Percentiles rank a stretch among this genome's conserved stretches.
These are phyloP conservation scores for Colius striatus DNA, from an alignment of 2,113 vertebrate species.

Conservation along the genomic window DNA sequence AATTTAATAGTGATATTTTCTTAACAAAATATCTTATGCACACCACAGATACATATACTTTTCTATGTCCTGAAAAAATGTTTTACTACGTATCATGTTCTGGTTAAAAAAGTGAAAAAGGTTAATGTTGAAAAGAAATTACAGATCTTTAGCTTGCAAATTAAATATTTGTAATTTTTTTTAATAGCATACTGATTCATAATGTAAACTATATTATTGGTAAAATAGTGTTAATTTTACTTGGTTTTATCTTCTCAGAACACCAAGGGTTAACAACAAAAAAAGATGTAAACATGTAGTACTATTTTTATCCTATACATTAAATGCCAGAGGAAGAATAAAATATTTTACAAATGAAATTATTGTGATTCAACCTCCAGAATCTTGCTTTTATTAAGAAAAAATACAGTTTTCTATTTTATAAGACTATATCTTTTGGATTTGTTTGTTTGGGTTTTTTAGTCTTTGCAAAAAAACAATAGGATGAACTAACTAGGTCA, in stretches of 20 bases:
- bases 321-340: neutral
- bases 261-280: neutral
- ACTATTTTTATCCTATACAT: neutral
- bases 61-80: neutral
- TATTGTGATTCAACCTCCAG: neutral
- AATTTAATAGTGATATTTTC: neutral
- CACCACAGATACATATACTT: neutral
- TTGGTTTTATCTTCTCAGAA: neutral
- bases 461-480: neutral
- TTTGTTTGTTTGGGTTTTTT: neutral
- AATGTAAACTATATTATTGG: neutral
- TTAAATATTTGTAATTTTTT: neutral
- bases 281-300: neutral
- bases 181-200: neutral
- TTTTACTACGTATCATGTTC: neutral
- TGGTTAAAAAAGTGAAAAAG: neutral
- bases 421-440: neutral
- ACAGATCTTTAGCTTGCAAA: neutral
- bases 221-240: neutral
- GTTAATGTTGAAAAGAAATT: neutral
- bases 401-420: neutral
- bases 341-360: neutral
- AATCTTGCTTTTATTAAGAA: neutral
- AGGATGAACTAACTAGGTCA: neutral
- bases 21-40: neutral